Base-by-base conservation (phyloP, 2,113 vertebrate species). In the Solea senegalensis region DNA sequence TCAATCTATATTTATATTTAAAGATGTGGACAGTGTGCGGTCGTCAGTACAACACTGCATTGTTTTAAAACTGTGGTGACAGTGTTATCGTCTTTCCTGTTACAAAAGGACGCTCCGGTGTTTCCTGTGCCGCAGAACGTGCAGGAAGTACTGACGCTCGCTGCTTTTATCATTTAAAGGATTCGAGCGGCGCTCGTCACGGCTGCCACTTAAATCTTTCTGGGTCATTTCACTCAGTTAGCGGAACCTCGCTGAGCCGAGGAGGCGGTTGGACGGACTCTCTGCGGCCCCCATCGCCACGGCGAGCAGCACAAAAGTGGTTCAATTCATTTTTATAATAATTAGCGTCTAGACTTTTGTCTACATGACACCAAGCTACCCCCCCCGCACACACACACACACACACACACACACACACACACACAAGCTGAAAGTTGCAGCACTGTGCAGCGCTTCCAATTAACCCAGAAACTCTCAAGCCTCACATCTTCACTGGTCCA, bases 331-430 rank as follows among this genome's bases (percentile, higher is more conserved):
- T 86, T 59, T 13, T 41, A 86, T 71, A 61, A 85, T 85, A 89
- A 86, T 84, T 81, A 86, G 67, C 44, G 76, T 86, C 85, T 82
- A 86, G 80, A 90, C 86, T 48, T 69, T 77, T 63, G 83, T 85
- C 46, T 83, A 80, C 66, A 69, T 72, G 54, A 58, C 52, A 48
- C 49, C 11, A 40, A 26, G 11, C 12, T 6, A 50, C 45, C 15
- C 15, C 49, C 64, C 13, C 55, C 59, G 46, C 50, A 62, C 21
- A 21, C 21, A 21, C 21, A 21, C 21, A 21, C 21, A 21, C 21
- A 21, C 21, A 21, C 21, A 21, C 21, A 21, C 21, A 21, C 21
- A 21, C 21, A 21, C 21, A 21, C 56, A 52, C n/a, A 64, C 41
- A 49, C 28, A 53, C 50, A 81, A 57, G 57, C 53, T 34, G 41